Evolutionary conservation across 2,113 vertebrate genomes (phyloP).

Genomic region (Hystrix cristata): DNA sequence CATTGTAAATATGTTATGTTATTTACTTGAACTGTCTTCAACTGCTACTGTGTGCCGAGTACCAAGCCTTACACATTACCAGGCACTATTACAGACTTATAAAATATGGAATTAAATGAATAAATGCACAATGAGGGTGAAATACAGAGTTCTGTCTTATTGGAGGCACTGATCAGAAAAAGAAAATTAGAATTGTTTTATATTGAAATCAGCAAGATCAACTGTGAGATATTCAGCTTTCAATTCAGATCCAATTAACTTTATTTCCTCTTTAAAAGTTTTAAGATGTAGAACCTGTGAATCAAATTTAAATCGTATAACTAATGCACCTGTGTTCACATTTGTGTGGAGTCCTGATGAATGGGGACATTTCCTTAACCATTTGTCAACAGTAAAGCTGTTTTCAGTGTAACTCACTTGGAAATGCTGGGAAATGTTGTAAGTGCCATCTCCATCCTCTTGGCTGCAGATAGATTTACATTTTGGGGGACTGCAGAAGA

Average conservation of each 20-base stretch:
- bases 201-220: not conserved
- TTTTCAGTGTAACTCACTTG: not conserved
- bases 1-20: not conserved
- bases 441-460: not conserved
- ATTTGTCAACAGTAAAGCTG: not conserved
- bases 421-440: not conserved
- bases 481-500: not conserved
- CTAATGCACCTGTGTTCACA: not conserved
- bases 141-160: not conserved
- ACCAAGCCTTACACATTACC: not conserved
- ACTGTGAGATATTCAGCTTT: not conserved
- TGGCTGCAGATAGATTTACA: too few relatives aligned
- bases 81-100: not conserved
- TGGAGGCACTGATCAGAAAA: not conserved
- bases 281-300: not conserved
- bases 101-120: not conserved
- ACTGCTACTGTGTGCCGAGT: not conserved
- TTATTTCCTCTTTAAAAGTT: not conserved
- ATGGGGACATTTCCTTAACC: not conserved
- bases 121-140: not conserved
- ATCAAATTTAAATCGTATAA: not conserved
- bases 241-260: constrained; percentile 25
- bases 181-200: constrained; percentile 1
- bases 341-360: not conserved
- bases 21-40: not conserved